These are phyloP conservation scores for Lasioglossum morio DNA, from an alignment of 2,888 invertebrate species.

Conservation along the genomic window DNA sequence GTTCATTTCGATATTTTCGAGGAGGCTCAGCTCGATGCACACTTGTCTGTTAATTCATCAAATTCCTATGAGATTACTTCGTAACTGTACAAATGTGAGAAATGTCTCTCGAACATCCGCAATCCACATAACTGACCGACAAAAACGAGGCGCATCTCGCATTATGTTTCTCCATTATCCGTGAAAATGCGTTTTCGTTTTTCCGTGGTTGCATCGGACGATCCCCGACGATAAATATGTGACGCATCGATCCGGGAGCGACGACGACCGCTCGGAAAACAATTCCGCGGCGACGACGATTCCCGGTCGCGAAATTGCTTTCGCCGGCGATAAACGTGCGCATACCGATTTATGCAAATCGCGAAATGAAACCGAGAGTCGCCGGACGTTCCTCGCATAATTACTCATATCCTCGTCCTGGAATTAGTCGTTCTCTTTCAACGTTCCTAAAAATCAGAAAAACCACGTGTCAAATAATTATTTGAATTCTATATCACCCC, in stretches of 20 bases:
- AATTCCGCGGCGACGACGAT: not conserved
- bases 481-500: no score
- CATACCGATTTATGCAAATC: conserved; percentile 54
- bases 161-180: not conserved
- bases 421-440: not conserved
- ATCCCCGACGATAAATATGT: not conserved
- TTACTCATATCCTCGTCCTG: not conserved
- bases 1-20: not conserved
- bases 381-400: conserved; percentile 10
- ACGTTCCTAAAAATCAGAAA: no score
- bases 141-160: not conserved
- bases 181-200: not conserved
- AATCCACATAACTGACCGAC: not conserved
- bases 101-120: not conserved
- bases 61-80: not conserved
- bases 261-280: not conserved
- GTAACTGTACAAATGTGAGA: not conserved
- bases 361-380: conserved; percentile 61
- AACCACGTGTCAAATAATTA: no score
- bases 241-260: not conserved
- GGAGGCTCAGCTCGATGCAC: not conserved
- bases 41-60: not conserved
- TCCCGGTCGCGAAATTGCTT: conserved; percentile 14
- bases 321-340: conserved; percentile 6
- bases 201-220: not conserved